phyloP scores from a whole-genome alignment of 2,888 invertebrate species.

The Agrochola circellaris region DNA sequence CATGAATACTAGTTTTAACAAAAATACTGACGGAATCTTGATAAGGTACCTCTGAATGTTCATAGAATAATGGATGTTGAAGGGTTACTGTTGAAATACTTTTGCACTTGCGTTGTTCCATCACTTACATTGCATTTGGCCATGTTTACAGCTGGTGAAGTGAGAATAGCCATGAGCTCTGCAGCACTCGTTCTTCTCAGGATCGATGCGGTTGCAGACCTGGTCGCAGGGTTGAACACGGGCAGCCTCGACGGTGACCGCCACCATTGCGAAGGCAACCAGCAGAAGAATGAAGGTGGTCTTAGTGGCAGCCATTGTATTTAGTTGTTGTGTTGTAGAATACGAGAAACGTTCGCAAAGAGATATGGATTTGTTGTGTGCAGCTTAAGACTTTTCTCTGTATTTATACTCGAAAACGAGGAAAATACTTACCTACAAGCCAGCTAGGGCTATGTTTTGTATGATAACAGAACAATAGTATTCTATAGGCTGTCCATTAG shows the following conservation, averaged over 20 bases:
- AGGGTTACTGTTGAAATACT: not conserved
- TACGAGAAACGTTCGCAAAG: slow-evolving; percentile 22
- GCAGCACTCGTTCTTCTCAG: slow-evolving; percentile 40
- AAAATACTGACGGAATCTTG: not conserved
- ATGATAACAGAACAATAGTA: not conserved
- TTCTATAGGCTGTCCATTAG: not conserved
- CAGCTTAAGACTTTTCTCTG: not conserved
- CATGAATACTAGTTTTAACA: not conserved
- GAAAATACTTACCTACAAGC: not conserved
- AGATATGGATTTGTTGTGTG: slow-evolving; percentile 18
- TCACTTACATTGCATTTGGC: slow-evolving; percentile 28
- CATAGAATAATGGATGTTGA: not conserved
- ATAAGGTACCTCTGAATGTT: not conserved
- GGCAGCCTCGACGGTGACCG: slow-evolving; percentile 34
- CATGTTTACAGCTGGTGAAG: not conserved
- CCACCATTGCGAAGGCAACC: slow-evolving; percentile 39
- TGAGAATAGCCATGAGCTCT: slow-evolving; percentile 30
- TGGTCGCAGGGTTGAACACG: slow-evolving; percentile 41
- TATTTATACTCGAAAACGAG: slow-evolving; percentile 25
- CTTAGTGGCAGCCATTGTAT: slow-evolving; percentile 36
- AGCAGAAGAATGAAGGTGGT: slow-evolving; percentile 43
- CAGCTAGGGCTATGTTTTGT: not conserved
- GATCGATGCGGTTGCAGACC: slow-evolving; percentile 11
- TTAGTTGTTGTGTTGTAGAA: not conserved
- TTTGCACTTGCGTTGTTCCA: too few species aligned